Percentiles rank a stretch among this genome's conserved stretches.
Conservation (phyloP, 1,140 invertebrate genomes). For the Caerostris darwini region DNA sequence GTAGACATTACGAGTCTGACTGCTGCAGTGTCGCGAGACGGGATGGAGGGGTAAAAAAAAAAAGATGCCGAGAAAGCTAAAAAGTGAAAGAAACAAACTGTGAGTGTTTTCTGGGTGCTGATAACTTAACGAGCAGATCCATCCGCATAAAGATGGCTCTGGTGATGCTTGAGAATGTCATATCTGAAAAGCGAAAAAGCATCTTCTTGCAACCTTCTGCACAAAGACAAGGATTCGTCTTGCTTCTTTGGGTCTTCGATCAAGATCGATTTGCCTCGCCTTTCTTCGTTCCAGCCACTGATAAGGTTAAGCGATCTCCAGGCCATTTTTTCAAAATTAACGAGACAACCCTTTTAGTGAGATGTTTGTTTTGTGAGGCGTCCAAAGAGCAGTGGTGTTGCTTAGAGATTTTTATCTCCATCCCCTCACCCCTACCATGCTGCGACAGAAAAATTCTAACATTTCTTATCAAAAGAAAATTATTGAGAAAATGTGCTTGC, state of each 20-base stretch:
- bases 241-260: background rate
- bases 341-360: conserved; percentile 52
- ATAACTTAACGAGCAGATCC: conserved; percentile 20
- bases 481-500: background rate
- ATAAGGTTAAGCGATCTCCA: conserved; percentile 51
- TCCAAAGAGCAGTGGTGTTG: background rate
- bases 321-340: conserved; percentile 36
- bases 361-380: conserved; percentile 22
- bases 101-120: conserved; percentile 52
- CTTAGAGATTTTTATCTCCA: background rate
- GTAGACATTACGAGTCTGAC: background rate
- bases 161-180: background rate
- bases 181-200: conserved; percentile 20
- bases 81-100: background rate
- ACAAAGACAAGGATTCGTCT: conserved; percentile 13
- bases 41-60: background rate
- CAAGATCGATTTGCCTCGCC: conserved; percentile 47
- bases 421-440: background rate
- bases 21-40: background rate
- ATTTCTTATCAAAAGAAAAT: background rate
- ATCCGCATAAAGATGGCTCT: conserved; percentile 8
- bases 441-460: background rate
- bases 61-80: background rate
- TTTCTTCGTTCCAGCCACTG: background rate
- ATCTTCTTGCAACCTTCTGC: background rate